A percentile compares a stretch with the other conserved stretches of the same genome.
Evolutionary conservation across 2,113 vertebrate genomes (phyloP).

Genomic region (Lophius piscatorius): DNA sequence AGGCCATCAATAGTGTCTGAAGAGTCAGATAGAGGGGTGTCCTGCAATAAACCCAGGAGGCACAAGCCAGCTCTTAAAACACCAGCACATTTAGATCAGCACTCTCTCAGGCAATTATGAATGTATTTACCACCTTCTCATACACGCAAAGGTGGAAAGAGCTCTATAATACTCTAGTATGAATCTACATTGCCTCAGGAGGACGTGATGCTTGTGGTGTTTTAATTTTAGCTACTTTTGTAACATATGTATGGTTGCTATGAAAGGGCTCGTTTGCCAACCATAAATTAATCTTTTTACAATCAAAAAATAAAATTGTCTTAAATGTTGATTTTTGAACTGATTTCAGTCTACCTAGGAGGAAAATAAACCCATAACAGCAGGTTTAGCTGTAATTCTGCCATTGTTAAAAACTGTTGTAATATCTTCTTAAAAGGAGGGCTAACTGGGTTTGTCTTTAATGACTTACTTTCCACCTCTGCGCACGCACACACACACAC

Average conservation of each 20-base stretch:
- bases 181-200: neutral
- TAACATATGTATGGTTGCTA: no score
- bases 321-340: no score
- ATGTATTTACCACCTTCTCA: conserved; percentile 25
- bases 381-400: neutral
- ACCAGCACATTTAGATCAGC: conserved; percentile 50
- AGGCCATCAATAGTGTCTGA: conserved; percentile 99
- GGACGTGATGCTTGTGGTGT: neutral
- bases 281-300: no score
- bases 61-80: conserved; percentile 79
- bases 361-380: neutral
- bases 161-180: no score
- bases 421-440: neutral
- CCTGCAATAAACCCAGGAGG: conserved; percentile 96
- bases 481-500: conserved; percentile 9
- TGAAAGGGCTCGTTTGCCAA: no score
- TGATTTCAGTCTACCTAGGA: no score
- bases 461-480: conserved; percentile 55
- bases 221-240: no score
- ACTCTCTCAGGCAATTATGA: conserved; percentile 25
- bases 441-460: neutral
- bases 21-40: conserved; percentile 99
- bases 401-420: neutral
- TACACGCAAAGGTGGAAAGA: conserved; percentile 59
- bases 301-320: no score